phyloP scores from a whole-genome alignment of 2,797 vertebrate species.

The Silurus aristotelis region DNA sequence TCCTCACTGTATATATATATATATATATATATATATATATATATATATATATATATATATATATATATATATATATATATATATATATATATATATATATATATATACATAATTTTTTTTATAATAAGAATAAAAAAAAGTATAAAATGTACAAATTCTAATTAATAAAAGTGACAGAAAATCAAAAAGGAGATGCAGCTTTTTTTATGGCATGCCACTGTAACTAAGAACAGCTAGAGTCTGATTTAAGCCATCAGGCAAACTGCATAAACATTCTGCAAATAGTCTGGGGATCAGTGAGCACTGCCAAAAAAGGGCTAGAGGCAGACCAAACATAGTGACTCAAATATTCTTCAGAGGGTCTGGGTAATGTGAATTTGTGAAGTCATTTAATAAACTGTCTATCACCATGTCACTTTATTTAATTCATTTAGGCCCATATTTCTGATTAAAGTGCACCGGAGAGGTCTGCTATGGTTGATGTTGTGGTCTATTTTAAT shows the following conservation, averaged over 20 bases:
- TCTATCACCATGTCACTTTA: conserved; percentile 23
- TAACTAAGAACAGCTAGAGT: conserved; percentile 17
- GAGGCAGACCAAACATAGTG: conserved; percentile 31
- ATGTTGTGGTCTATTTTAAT: not conserved
- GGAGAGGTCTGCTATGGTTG: not conserved
- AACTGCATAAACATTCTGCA: conserved; percentile 41
- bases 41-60: no score
- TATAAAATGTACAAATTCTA: not conserved
- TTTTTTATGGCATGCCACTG: not conserved
- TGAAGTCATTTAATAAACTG: conserved; percentile 20
- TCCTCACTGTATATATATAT: no score
- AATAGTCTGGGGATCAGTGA: conserved; percentile 34
- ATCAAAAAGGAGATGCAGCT: not conserved
- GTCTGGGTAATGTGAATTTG: conserved; percentile 21
- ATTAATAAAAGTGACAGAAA: not conserved
- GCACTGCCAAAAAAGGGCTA: conserved; percentile 38
- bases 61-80: no score
- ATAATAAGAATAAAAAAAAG: no score
- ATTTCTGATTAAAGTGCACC: conserved; percentile 13
- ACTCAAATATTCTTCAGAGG: conserved; percentile 35
- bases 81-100: no score
- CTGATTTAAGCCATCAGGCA: conserved; percentile 31
- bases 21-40: no score
- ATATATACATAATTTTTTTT: no score
- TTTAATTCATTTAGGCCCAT: conserved; percentile 7